Base-by-base conservation (phyloP, 1,140 invertebrate species). In the Pachypeltis micranthus region DNA sequence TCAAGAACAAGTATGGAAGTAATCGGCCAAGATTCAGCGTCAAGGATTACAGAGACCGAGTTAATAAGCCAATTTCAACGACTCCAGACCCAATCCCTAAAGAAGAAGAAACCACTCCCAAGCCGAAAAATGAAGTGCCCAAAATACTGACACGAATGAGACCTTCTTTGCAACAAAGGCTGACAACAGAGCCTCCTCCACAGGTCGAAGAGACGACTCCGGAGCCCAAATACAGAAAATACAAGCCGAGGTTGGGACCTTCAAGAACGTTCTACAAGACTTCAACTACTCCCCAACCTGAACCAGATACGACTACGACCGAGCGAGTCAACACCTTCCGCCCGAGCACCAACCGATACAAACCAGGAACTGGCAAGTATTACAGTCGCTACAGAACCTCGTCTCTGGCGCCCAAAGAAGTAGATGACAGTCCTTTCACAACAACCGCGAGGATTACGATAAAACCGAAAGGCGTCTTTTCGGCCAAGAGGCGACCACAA, bases 21-120 rank as follows among this genome's bases (percentile, higher is more conserved):
- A 61, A 65, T 16, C 64, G 70, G 58, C 70, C 70, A 21, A 55
- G 70, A 56, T 70, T 70, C 59, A 70, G 70, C 44, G 68, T 70
- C 21, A 70, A 79, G 65, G 77, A 79, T 56, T 79, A 79, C 67
- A 77, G 75, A 67, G 76, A 71, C 21, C 69, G 75, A 1, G 62
- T 77, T 61, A 75, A 75, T 44, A 72, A 71, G 59, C 70, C 70
- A 1, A 70, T 72, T 0, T 63, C 65, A 16, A 70, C 74, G 1
- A 59, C 70, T 0, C 26, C 66, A 68, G 7, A 7, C 7, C 7
- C 31, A 10, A 7, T 16, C 7, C 55, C 61, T 4, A 27, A 29
- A 7, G 27, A 29, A 23, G 55, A 59, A 54, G 51, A 58, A 51
- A 14, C 28, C 19, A 58, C 24, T 26, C 34, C 26, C 16, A 31